Evolutionary conservation across 2,797 vertebrate genomes (phyloP), one percentile per base, ranked within the genome.

Genomic region (Crossoptilon crossoptilon): DNA sequence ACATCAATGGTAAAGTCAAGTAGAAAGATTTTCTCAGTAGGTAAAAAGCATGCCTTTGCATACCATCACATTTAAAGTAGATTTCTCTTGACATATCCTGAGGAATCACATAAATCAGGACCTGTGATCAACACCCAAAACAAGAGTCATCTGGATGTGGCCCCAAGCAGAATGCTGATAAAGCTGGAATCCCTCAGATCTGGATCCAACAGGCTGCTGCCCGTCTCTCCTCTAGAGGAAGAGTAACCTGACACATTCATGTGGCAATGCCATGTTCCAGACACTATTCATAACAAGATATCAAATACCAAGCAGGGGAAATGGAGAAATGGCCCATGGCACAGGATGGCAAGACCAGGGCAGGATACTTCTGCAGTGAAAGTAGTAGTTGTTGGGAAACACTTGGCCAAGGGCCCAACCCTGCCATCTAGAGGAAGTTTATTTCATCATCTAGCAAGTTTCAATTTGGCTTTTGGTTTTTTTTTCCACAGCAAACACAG

Each of bases 1-100:
- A 53, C 1, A 11, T 37, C 68, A 84, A 31, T n/a, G 24, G 29
- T 33, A 73, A 59, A 5, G 51, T 29, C 35, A 76, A n/a, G 56
- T 73, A 86, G 39, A 51, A 86, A 76, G 74, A 48, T 79, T 23
- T 87, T 86, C 49, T 68, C 48, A 71, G 58, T 33, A 79, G 66
- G 48, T 44, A 33, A 79, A 80, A 68, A 44, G 13, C 12, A 24
- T 33, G 24, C 43, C 17, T 68, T 41, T 80, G 66, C 39, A 72
- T 43, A 53, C 37, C 70, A 17, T 48, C 37, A 63, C 0, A 0
- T 59, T 84, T 76, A 63, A 72, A 63, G 7, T 46, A 59, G 43
- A 19, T 33, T 75, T 59, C 69, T 72, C 7, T 8, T 29, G 58
- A 76, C 27, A 14, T 33, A 80, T 39, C 37, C 59, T 18, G 3